Conservation (phyloP, 2,797 vertebrate species). For the Propithecus perrieri region DNA sequence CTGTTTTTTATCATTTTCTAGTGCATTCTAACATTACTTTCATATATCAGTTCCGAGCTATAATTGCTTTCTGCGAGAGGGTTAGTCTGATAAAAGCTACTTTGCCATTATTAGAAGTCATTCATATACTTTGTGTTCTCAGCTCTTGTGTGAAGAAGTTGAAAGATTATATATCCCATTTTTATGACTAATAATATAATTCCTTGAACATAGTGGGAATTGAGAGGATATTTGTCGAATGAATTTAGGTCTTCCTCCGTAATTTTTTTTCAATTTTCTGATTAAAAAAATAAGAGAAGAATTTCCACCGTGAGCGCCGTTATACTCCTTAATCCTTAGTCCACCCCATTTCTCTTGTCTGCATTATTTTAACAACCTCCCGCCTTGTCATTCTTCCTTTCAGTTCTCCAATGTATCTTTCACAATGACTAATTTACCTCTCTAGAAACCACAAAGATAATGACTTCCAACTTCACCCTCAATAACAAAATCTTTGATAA, state of each 20-base stretch:
- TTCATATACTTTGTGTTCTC: neutral
- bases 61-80: neutral
- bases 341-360: neutral
- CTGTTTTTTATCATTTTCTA: neutral
- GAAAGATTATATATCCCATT: neutral
- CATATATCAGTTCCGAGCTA: neutral
- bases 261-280: neutral
- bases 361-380: neutral
- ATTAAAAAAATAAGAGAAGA: neutral
- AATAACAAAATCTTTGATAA: neutral
- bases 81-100: neutral
- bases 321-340: neutral
- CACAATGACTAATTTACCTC: constrained; percentile 23
- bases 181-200: neutral
- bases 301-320: neutral
- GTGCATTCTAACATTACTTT: neutral
- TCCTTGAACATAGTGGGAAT: neutral
- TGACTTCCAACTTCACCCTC: neutral
- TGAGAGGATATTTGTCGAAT: neutral
- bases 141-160: neutral
- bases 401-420: neutral
- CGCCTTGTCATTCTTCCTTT: neutral
- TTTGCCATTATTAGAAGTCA: neutral
- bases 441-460: neutral
- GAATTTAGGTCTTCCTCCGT: neutral